A percentile compares a stretch with the other conserved stretches of the same genome.
These are phyloP conservation scores for Leptinotarsa undecemlineata DNA, from an alignment of 1,140 invertebrate genomes.

Conservation along the genomic window DNA sequence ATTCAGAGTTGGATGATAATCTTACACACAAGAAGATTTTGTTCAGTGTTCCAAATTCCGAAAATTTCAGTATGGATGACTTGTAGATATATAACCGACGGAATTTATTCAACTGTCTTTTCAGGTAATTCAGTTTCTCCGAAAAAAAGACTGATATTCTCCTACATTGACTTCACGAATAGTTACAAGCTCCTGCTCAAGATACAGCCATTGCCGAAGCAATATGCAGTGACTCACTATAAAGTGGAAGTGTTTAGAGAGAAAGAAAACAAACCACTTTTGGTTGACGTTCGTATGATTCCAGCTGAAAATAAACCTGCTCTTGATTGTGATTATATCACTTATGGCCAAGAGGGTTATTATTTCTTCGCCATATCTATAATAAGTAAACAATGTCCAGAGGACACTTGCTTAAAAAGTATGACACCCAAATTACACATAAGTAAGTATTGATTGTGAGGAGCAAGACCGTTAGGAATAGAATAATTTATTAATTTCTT, in stretches of 20 bases:
- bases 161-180: constrained; percentile 32
- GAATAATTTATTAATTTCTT: too few species aligned
- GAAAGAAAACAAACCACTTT: constrained; percentile 30
- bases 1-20: background rate
- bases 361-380: constrained; percentile 42
- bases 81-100: background rate
- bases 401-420: constrained; percentile 38
- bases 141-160: constrained; percentile 24
- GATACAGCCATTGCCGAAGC: constrained; percentile 34
- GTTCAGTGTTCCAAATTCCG: constrained; percentile 9
- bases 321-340: constrained; percentile 35
- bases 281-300: constrained; percentile 40
- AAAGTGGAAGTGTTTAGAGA: constrained; percentile 41
- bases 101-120: constrained; percentile 7
- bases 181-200: constrained; percentile 32
- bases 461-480: background rate
- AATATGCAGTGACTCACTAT: constrained; percentile 37
- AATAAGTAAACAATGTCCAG: constrained; percentile 34
- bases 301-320: background rate
- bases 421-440: constrained; percentile 39
- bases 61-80: constrained; percentile 9
- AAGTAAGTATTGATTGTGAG: constrained; percentile 30
- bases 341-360: constrained; percentile 43
- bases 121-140: constrained; percentile 13
- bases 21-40: constrained; percentile 23